Evolutionary conservation across 1,140 invertebrate species (phyloP), one percentile per base, ranked within the genome.

Genomic region (Cyclargus thomasi): DNA sequence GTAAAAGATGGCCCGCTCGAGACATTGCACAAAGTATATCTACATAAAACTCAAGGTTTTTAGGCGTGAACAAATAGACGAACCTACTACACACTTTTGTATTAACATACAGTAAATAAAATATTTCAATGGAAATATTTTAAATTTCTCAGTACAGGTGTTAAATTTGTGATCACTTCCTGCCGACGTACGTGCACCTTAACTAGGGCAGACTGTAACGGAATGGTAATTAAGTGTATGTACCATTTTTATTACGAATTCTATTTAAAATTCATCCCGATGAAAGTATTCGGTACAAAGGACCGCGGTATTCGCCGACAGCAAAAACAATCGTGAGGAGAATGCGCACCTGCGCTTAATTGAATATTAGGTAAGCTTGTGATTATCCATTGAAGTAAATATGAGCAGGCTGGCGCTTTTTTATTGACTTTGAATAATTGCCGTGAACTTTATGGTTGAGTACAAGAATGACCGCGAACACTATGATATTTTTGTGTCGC

Each of bases 191-290:
- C 18, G 55, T 59, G 55, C 55, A 21, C 55, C 55, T 21, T 20
- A 20, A 59, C 55, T 59, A 20, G 55, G 55, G 2, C 17, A 59
- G 20, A 59, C 55, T 1, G 8, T 10, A 20, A 59, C 55, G 20
- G 17, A 59, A 59, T 59, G 18, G 18, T 59, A 59, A 59, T 59
- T 59, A 21, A 20, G 55, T 59, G 6, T 59, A 59, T 17, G 39
- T 59, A 20, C 18, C 55, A 59, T 59, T 55, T 59, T 59, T 59
- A 59, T 55, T 55, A 55, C 53, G n/a, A 55, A 59, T 59, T 20
- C 55, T 59, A 59, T 21, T 59, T 59, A 59, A 59, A 59, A 59
- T 59, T 59, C 55, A 59, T 59, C 55, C 55, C 55, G 55, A 20
- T 59, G 55, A 20, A 59, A 59, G 17, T 59, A 59, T 59, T 59